Base-by-base conservation (phyloP, 1,140 invertebrate genomes). In the Drosophila eugracilis region DNA sequence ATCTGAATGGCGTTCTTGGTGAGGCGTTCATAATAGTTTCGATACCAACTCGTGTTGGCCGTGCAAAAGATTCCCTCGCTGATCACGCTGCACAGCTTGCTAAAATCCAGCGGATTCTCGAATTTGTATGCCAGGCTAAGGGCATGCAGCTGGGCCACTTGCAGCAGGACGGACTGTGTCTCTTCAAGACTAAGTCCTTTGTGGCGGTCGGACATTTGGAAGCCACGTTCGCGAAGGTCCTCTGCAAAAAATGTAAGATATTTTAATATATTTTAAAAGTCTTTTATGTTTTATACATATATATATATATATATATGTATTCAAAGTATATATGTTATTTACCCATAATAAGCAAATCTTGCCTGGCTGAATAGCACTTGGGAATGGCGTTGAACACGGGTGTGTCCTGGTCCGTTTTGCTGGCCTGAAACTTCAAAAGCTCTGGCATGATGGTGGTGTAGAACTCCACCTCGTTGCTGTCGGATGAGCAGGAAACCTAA, bases 1-100 rank as follows among this genome's bases (percentile, higher is more conserved):
- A 96, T 95, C 22, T 92, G 91, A 37, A 95, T 92, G 6, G 95
- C 95, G 70, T 95, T 95, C 45, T 92, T 92, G 1, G 92, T 93
- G 0, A 94, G 94, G 42, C 93, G 92, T 12, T 93, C 92, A 80
- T 95, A 96, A 73, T 96, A 96, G 30, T 94, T 93, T 60, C 93
- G 93, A 74, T 95, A 96, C 93, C 95, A 96, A 42, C 94, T 93
- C 59, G 94, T 93, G 69, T 95, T 95, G 77, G 95, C 94, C 15
- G 92, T 85, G 44, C 94, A 92, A 78, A 95, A 96, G 34, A 95
- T 92, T 1, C 93, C 94, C 60, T 94, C 94, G 19, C 91, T 91
- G n/a, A 94, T 91, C 5, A 90, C 74, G n/a, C 92, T 89, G 26
- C 81, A 76, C 58, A 95, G 75, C 71, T 93, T 93, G 60, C 93